Evolutionary conservation across 23 tunicate species (phyloP), one percentile per base, ranked within the genome.

Genomic region (Halocynthia aurantium): DNA sequence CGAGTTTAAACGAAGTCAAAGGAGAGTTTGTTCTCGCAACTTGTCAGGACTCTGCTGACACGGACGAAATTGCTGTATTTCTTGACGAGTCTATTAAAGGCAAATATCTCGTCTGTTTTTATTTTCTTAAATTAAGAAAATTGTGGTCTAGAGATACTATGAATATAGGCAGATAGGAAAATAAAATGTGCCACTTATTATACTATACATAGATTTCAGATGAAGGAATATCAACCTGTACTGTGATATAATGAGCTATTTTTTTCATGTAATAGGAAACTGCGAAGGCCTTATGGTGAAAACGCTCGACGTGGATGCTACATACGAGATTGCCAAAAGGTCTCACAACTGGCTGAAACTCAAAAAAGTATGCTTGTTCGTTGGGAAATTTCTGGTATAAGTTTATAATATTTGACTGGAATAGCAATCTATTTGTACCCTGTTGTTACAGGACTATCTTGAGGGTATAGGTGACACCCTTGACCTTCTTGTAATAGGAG

Each of bases 261-360:
- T 55, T 71, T 78, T 8, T 6, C 5, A 10, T 56, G 6, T 61
- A 62, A 22, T 64, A 83, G 94, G 91, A 18, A 85, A 82, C 72
- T 89, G 96, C 52, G 99, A 96, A 81, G 99, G 99, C 10, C 76
- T 96, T 52, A 96, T 96, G 99, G 96, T 96, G 51, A 96, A 96
- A 72, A 85, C 96, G 8, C 73, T 96, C 12, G 96, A 87, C 63
- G 82, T 79, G 21, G 88, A 92, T 56, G 98, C 98, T 6, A 85
- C 99, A 0, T 96, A 96, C 69, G 99, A 96, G 60, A 96, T 96
- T 55, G 91, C 99, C 8, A 89, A 89, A 51, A 83, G 99, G 51
- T 96, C 99, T 9, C 88, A 86, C 69, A 89, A 91, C 63, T 96
- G 99, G 99, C 84, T 96, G n/a, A 96, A 96, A 77, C 71, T 96